These are phyloP conservation scores for Eupithecia insigniata DNA, from an alignment of 2,888 invertebrate species.

Conservation along the genomic window DNA sequence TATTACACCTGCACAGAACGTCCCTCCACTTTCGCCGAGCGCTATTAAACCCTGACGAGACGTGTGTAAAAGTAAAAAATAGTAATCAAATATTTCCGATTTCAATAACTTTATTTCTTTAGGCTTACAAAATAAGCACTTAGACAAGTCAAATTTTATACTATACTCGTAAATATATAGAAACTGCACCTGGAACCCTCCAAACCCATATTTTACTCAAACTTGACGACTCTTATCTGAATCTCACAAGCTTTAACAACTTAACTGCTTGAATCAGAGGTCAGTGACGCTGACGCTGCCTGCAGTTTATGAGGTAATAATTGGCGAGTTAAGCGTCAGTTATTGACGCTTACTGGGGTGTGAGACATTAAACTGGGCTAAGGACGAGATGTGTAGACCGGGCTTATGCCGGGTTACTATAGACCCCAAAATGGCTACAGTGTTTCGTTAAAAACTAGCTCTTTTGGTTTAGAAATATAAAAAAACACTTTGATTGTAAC, in stretches of 20 bases:
- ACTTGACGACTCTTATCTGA: neutral
- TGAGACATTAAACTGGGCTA: neutral
- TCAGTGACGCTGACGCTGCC: neutral
- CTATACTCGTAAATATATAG: too few relatives aligned
- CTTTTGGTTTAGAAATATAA: too few relatives aligned
- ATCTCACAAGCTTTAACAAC: neutral
- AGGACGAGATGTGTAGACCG: neutral
- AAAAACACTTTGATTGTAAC: too few relatives aligned
- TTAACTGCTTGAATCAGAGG: conserved; percentile 6
- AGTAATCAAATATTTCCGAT: too few relatives aligned
- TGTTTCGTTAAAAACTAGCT: too few relatives aligned
- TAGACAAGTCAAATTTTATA: too few relatives aligned
- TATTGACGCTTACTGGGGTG: conserved; percentile 4
- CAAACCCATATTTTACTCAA: neutral
- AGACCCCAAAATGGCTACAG: neutral
- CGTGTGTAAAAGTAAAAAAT: too few relatives aligned
- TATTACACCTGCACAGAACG: too few relatives aligned
- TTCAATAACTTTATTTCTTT: too few relatives aligned
- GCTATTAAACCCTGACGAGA: too few relatives aligned
- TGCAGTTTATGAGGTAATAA: conserved; percentile 12
- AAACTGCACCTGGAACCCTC: neutral
- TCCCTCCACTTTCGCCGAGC: too few relatives aligned
- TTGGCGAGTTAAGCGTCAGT: conserved; percentile 7
- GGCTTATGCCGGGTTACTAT: neutral
- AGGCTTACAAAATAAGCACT: too few relatives aligned